Conservation (phyloP, 2,888 invertebrate genomes). For the Caradrina kadenii region DNA sequence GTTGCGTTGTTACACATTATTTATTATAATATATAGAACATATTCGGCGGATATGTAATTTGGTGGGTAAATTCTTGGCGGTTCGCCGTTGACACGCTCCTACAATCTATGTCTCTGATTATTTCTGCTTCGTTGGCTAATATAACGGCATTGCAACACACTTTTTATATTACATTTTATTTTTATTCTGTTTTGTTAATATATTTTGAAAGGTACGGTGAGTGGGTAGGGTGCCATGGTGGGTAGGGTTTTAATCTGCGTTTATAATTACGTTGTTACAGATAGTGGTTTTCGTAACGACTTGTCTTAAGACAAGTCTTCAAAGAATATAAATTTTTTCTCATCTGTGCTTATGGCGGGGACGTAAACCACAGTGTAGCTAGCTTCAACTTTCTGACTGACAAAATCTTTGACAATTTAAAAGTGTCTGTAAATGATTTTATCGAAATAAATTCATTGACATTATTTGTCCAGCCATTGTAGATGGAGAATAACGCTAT, state of each 20-base stretch:
- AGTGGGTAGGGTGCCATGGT: constrained; percentile 6
- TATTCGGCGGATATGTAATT: constrained; percentile 78
- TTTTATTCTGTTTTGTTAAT: constrained; percentile 29
- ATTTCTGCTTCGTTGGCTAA: constrained; percentile 71
- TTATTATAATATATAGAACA: constrained; percentile 58
- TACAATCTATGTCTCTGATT: constrained; percentile 74
- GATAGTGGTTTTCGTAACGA: not conserved
- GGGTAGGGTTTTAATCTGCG: not conserved
- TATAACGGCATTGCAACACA: constrained; percentile 67
- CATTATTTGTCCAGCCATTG: too few species aligned
- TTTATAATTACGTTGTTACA: not conserved
- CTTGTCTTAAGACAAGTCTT: not conserved
- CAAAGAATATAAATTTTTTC: too few species aligned
- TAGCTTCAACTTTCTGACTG: too few species aligned
- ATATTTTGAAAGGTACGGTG: not conserved
- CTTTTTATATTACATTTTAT: constrained; percentile 34
- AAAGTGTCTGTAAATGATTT: too few species aligned
- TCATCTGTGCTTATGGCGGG: not conserved
- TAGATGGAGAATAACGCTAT: too few species aligned
- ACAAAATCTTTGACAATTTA: too few species aligned
- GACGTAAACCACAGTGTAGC: too few species aligned
- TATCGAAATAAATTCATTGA: too few species aligned
- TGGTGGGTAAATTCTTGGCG: constrained; percentile 82
- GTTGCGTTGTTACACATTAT: constrained; percentile 55
- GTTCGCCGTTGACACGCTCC: constrained; percentile 69